Evolutionary conservation across 2,888 invertebrate genomes (phyloP).

Genomic region (Mesorhabditis belari): DNA sequence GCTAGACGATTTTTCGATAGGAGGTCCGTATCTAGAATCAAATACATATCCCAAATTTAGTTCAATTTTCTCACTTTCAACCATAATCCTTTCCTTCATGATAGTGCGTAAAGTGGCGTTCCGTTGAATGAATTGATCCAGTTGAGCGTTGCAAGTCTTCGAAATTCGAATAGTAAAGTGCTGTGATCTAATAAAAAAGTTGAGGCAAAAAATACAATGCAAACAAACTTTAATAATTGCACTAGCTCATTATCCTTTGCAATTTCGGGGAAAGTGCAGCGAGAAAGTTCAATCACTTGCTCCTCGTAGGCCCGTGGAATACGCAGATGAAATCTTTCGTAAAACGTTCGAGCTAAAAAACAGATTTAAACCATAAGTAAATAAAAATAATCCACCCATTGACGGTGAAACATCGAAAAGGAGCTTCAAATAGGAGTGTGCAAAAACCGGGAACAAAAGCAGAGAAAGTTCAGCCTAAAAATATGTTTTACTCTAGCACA

Average conservation of each 20-base stretch:
- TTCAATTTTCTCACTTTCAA: constrained; percentile 11
- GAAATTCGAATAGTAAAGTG: constrained; percentile 15
- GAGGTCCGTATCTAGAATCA: constrained; percentile 11
- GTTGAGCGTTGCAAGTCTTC: constrained; percentile 15
- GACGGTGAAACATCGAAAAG: background rate
- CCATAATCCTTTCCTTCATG: constrained; percentile 11
- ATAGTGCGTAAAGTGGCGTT: constrained; percentile 8
- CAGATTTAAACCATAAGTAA: background rate
- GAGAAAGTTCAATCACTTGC: constrained; percentile 12
- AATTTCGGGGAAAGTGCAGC: constrained; percentile 13
- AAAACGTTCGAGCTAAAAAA: constrained; percentile 18
- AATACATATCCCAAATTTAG: background rate
- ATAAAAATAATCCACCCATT: background rate
- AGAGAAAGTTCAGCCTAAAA: constrained; percentile 19
- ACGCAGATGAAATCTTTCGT: constrained; percentile 16
- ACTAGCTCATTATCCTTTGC: constrained; percentile 11
- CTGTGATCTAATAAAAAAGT: constrained; percentile 8
- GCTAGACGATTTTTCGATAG: constrained; percentile 10
- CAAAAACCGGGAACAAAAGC: constrained; percentile 26
- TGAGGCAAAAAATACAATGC: background rate
- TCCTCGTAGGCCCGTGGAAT: constrained; percentile 23
- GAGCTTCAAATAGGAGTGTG: constrained; percentile 5
- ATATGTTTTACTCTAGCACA: background rate
- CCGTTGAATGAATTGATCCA: constrained; percentile 12
- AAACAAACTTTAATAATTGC: constrained; percentile 9